Evolutionary conservation across 2,888 invertebrate species (phyloP), one percentile per base, ranked within the genome.

Genomic region (Mythimna impura): DNA sequence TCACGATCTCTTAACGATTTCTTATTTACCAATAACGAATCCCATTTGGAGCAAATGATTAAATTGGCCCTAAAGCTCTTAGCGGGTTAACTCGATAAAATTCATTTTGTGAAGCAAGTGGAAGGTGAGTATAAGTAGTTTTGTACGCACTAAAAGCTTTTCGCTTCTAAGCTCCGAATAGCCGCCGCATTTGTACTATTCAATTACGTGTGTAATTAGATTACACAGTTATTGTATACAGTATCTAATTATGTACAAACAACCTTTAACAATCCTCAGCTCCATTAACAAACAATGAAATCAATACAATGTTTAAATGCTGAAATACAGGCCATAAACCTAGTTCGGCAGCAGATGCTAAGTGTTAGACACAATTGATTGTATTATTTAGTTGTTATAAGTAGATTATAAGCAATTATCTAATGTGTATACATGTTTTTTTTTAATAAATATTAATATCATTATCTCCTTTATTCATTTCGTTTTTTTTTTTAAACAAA

Each of bases 81-180:
- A 91, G 86, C 77, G 83, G 76, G 88, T 84, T 91, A 92, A 93
- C 89, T 89, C 88, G 88, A 93, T 93, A 92, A 92, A 92, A 91
- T 91, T 91, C 86, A 91, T 93, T 93, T 89, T 80, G 89, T 88
- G 87, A 86, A 87, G 86, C 84, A 88, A 90, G 86, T 87, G 86
- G 87, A 89, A 89, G 89, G 88, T 87, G 83, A 84, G 87, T 90
- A 85, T 89, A 88, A 91, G 91, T 91, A 92, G 92, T 93, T 91
- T 90, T 88, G 89, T 90, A 90, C 87, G 88, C 87, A 90, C 89
- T 93, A 92, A 93, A 93, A 93, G 92, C 91, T 91, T 92, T 91
- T 88, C 84, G 81, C 83, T 76, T 87, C 86, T 81, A 85, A 88
- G 85, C 86, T 83, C 81, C 86, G 83, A 90, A 89, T 88, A 84